Percentiles rank a stretch among this genome's conserved stretches.
Conservation (phyloP, 2,113 vertebrate genomes). For the Ophthalmolycus amberensis region DNA sequence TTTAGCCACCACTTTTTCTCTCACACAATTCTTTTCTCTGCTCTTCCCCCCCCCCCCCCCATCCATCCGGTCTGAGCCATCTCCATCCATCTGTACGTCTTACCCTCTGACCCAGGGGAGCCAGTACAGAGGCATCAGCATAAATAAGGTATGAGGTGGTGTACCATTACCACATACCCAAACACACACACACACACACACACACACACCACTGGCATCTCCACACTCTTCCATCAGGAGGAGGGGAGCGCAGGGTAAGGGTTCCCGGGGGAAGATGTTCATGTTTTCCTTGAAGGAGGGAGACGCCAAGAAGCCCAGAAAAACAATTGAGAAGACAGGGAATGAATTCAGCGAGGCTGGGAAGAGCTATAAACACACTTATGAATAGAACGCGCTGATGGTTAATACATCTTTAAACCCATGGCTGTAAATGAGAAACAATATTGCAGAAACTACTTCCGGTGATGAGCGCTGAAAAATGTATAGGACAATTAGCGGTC, state of each 20-base stretch:
- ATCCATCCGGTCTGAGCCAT: conserved; percentile 4
- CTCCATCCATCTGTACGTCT: conserved; percentile 43
- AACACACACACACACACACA: conserved; percentile 35
- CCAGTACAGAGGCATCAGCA: conserved; percentile 53
- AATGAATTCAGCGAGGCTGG: not conserved
- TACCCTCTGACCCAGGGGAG: conserved; percentile 48
- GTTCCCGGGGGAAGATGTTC: conserved; percentile 36
- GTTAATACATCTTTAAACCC: conserved; percentile 12
- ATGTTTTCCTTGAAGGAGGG: conserved; percentile 39
- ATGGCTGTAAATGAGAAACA: conserved; percentile 6
- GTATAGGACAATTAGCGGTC: not conserved
- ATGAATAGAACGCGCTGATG: not conserved
- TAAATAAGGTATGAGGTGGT: conserved; percentile 73
- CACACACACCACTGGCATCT: conserved; percentile 15
- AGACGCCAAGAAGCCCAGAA: conserved; percentile 19
- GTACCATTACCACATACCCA: conserved; percentile 53
- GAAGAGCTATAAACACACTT: not conserved
- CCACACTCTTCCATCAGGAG: conserved; percentile 21
- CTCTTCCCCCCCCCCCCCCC: not conserved
- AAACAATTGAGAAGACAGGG: conserved; percentile 32
- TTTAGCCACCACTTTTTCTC: conserved; percentile 2
- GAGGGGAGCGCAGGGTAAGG: conserved; percentile 12
- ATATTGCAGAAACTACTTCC: not conserved
- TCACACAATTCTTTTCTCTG: not conserved
- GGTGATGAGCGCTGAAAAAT: conserved; percentile 22